Conservation (phyloP, 2,888 invertebrate species). For the Athrips mouffetella region DNA sequence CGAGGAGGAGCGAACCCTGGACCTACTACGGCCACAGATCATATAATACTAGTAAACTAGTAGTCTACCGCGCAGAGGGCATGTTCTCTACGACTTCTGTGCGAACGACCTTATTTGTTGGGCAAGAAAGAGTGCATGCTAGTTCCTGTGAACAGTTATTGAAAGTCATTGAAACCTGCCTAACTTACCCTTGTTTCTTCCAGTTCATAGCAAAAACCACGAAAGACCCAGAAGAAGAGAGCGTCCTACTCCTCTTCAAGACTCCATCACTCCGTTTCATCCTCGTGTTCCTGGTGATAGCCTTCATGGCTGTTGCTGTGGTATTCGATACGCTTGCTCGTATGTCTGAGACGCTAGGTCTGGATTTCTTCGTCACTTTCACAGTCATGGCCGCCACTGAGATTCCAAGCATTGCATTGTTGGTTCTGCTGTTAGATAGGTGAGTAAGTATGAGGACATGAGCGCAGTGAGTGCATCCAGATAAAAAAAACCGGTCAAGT, state of each 20-base stretch:
- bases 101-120: no score
- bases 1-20: no score
- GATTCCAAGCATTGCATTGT: constrained; percentile 39
- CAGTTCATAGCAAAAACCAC: constrained; percentile 32
- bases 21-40: no score
- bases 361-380: constrained; percentile 52
- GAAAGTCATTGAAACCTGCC: background rate
- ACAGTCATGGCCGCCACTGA: constrained; percentile 50
- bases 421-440: constrained; percentile 39
- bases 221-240: constrained; percentile 39
- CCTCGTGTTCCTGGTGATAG: constrained; percentile 35
- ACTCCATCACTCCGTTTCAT: constrained; percentile 37
- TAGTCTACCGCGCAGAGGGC: no score
- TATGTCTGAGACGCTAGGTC: constrained; percentile 51
- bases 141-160: no score
- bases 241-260: constrained; percentile 34
- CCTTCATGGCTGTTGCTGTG: constrained; percentile 41
- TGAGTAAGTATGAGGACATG: constrained; percentile 13
- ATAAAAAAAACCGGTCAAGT: background rate
- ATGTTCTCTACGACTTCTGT: no score
- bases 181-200: background rate
- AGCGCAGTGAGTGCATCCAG: background rate
- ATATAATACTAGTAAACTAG: no score
- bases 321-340: constrained; percentile 51
- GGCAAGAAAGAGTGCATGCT: no score